Evolutionary conservation across 2,113 vertebrate genomes (phyloP).

Genomic region (Strix uralensis): DNA sequence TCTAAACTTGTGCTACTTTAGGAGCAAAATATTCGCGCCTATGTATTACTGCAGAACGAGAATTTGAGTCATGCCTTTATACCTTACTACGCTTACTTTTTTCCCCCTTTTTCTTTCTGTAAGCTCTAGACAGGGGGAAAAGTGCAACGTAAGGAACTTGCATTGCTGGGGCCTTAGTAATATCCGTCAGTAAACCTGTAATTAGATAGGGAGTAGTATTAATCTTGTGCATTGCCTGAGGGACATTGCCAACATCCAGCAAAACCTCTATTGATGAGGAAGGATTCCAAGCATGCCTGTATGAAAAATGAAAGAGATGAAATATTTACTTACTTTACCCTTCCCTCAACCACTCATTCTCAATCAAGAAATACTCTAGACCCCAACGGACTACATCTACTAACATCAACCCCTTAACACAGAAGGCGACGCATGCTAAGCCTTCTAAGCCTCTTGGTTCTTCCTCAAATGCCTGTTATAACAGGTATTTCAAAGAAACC

Average conservation of each 20-base stretch:
- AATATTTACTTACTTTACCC: conserved; percentile 29
- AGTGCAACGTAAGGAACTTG: conserved; percentile 59
- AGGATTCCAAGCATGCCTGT: conserved; percentile 67
- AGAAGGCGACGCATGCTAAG: not conserved
- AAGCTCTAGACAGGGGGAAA: conserved; percentile 59
- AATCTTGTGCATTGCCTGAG: conserved; percentile 73
- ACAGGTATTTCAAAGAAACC: not conserved
- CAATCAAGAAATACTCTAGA: not conserved
- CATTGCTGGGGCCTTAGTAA: conserved; percentile 77
- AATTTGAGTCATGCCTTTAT: conserved; percentile 30
- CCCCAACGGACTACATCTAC: not conserved
- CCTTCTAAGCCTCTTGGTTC: not conserved
- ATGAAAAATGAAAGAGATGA: conserved; percentile 55
- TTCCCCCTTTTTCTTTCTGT: not conserved
- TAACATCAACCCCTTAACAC: not conserved
- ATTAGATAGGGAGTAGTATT: conserved; percentile 80
- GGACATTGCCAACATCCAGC: conserved; percentile 66
- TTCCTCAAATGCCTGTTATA: not conserved
- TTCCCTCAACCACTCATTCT: not conserved
- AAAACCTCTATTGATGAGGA: conserved; percentile 68
- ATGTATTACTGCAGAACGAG: not conserved
- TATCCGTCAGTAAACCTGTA: conserved; percentile 81
- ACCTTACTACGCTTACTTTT: not conserved
- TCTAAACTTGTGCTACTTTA: not conserved
- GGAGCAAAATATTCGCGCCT: conserved; percentile 27